Base-by-base conservation (phyloP, 2,888 invertebrate genomes). In the Folsomia candida region DNA sequence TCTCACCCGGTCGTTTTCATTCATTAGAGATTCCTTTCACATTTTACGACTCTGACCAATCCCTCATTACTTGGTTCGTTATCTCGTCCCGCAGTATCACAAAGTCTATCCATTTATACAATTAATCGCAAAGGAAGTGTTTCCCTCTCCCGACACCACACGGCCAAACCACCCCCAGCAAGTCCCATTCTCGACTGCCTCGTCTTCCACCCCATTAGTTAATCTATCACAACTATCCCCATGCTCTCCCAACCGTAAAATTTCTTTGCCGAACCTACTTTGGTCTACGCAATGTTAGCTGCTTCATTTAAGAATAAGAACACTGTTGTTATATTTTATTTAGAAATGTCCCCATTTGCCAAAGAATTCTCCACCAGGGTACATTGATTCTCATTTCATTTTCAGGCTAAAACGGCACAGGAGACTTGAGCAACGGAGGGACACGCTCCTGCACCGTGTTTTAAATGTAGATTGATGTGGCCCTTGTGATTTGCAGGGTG, bases 401-500 rank as follows among this genome's bases (percentile, higher is more conserved):
- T 63, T 67, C 67, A 67, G 47, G 25, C 29, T 68, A 69, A 66
- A 72, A 69, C 69, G 37, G 37, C 37, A 37, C 14, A 4, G 62
- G 37, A 62, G 29, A 62, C n/a, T 14, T 4, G 20, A 62, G n/a
- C 4, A 22, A 62, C 27, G 58, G 60, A n/a, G 64, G n/a, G 28
- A 24, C 37, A 24, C 37, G 6, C 4, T 27, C 24, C 47, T 66
- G 47, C 37, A 14, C 58, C 24, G 70, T 74, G n/a, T 76, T 73
- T 76, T 68, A 77, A 79, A 79, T 78, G 72, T 76, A 75, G 78
- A 79, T 79, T 76, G 79, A 79, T 79, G 78, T 75, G 75, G 71
- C 79, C 79, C 79, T 72, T 69, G 79, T 76, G 79, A 75, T 71
- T 77, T 71, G 64, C 63, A 66, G 71, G 74, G 79, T 77, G 77